These are phyloP conservation scores for Spinus pinus DNA, from an alignment of 2,797 vertebrate genomes.

Conservation along the genomic window DNA sequence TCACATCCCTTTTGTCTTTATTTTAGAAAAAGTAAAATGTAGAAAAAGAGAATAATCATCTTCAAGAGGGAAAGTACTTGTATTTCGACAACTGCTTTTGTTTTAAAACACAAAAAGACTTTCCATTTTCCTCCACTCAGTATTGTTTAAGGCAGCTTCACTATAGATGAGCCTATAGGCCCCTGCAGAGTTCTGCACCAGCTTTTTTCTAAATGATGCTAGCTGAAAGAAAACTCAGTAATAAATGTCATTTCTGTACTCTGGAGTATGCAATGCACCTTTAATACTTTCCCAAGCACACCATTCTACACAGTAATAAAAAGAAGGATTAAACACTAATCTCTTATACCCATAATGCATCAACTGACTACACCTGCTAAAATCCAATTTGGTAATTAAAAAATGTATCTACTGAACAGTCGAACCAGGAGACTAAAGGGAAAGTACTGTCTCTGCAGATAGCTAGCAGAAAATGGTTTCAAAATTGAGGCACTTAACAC, in stretches of 20 bases:
- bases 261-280: constrained; percentile 8
- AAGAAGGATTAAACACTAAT: constrained; percentile 61
- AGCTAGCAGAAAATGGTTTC: not conserved
- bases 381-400: constrained; percentile 68
- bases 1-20: constrained; percentile 80
- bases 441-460: not conserved
- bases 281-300: constrained; percentile 29
- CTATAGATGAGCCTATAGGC: not conserved
- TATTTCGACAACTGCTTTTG: constrained; percentile 28
- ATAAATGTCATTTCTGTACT: constrained; percentile 51
- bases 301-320: constrained; percentile 51
- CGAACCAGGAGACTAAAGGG: not conserved
- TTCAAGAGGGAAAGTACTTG: constrained; percentile 28
- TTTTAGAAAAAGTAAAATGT: constrained; percentile 61
- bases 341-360: constrained; percentile 51
- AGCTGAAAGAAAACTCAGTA: constrained; percentile 47
- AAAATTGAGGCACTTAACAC: constrained; percentile 35
- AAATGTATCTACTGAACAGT: constrained; percentile 28
- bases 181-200: constrained; percentile 8
- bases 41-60: constrained; percentile 53
- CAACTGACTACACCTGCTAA: constrained; percentile 55
- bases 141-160: not conserved
- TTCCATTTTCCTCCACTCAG: not conserved
- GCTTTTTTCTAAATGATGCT: constrained; percentile 27
- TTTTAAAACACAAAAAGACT: constrained; percentile 38